phyloP scores from a whole-genome alignment of 30 jellyfish, hydroid and myxozoan genomes.

The Chironex yamaguchii region DNA sequence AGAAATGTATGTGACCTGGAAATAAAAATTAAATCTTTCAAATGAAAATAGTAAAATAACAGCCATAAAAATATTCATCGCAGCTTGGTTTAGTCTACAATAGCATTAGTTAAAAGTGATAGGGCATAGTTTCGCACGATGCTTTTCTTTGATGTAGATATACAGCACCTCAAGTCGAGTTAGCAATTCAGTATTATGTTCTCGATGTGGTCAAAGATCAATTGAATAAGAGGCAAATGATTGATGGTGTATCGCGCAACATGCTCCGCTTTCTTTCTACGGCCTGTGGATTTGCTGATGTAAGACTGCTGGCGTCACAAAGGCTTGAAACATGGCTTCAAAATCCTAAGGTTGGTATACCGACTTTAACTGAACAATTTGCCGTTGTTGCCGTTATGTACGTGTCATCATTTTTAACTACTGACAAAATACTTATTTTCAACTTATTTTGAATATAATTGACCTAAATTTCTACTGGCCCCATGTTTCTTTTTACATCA shows the following conservation, averaged over 20 bases:
- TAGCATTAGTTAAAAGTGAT: no score
- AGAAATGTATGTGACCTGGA: no score
- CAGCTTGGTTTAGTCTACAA: no score
- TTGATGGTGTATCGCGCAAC: constrained; percentile 95
- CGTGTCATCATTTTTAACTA: background rate
- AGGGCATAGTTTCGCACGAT: no score
- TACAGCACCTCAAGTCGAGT: constrained; percentile 82
- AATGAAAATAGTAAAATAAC: no score
- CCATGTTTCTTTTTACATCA: no score
- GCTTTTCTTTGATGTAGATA: constrained; percentile 52
- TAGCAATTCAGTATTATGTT: constrained; percentile 82
- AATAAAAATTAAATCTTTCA: background rate
- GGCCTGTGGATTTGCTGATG: constrained; percentile 96
- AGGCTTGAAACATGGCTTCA: constrained; percentile 96
- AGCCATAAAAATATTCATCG: no score
- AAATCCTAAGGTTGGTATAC: constrained; percentile 89
- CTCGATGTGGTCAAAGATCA: constrained; percentile 95
- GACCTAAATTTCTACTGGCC: no score
- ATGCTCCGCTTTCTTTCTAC: constrained; percentile 85
- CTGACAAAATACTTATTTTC: background rate
- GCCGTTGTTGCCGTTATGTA: background rate
- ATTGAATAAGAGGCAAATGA: constrained; percentile 89
- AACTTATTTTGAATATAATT: no score
- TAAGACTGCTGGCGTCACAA: constrained; percentile 91
- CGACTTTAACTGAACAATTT: background rate